Base-by-base conservation (phyloP, 53 echinoderm and acorn worm species). In the Luidia sarsii region DNA sequence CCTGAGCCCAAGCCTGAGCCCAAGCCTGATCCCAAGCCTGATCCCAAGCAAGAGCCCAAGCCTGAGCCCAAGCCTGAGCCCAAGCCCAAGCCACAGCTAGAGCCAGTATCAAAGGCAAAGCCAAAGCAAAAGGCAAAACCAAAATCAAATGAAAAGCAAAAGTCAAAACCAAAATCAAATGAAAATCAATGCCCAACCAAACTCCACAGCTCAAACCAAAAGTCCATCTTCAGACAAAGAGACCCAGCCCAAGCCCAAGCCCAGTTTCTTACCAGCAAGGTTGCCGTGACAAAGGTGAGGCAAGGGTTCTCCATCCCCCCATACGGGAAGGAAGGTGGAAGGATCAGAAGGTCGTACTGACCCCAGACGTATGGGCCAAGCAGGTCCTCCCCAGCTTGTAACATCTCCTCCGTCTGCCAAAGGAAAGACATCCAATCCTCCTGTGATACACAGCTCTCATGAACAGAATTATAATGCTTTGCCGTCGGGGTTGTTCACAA, bases 261-360 rank as follows among this genome's bases (percentile, higher is more conserved):
- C 11, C 53, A 24, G 51, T 51, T 45, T 41, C 87, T 86, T 84
- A 95, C 97, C 90, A 96, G 69, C 14, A 88, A 59, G 9, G 97
- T 96, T 39, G 97, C 89, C 64, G 97, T 96, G 59, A 96, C 88
- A 27, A 96, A 96, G 11, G 93, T 96, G n/a, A 96, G 73, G 74
- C 97, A 96, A 9, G 97, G 97, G 62, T 96, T 91, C 66, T 96
- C 97, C 97, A 96, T 96, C 45, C 97, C 97, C 31, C 97, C 97
- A 43, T 83, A 96, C 14, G 97, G 93, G 81, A 93, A 96, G 9
- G 97, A 96, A 25, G 93, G 97, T 19, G 97, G 97, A 16, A 96
- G 81, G 31, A 96, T 88, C 22, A 96, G 83, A 1, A 96, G 93
- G 67, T 96, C 97, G 65, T 93, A 96, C 57, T 93, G 92, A 1